These are phyloP conservation scores for Cremastinae sp. DNA, from an alignment of 2,888 invertebrate species.

Conservation along the genomic window DNA sequence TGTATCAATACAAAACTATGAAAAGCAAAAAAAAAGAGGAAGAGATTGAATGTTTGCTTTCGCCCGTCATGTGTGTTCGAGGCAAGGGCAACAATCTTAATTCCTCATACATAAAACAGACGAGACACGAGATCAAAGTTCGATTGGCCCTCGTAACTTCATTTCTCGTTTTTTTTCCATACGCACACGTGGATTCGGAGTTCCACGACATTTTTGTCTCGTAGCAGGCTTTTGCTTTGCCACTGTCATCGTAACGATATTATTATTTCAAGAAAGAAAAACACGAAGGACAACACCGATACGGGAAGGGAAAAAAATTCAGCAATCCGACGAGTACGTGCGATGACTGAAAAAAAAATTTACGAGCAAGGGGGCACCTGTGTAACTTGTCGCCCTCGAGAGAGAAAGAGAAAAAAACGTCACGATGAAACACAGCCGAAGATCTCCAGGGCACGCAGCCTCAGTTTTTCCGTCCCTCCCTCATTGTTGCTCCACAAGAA, in stretches of 20 bases:
- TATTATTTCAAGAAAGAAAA: slow-evolving; percentile 59
- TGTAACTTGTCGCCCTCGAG: slow-evolving; percentile 37
- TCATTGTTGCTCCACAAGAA: neutral
- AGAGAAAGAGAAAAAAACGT: neutral
- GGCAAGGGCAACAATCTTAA: slow-evolving; percentile 45
- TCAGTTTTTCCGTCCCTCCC: slow-evolving; percentile 8
- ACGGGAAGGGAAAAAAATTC: slow-evolving; percentile 29
- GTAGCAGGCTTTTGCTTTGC: slow-evolving; percentile 31
- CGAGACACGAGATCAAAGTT: slow-evolving; percentile 55
- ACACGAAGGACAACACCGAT: slow-evolving; percentile 49
- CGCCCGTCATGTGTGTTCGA: slow-evolving; percentile 8
- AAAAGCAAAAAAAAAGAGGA: slow-evolving; percentile 15
- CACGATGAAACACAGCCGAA: slow-evolving; percentile 43
- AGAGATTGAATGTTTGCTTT: slow-evolving; percentile 25
- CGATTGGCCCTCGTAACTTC: slow-evolving; percentile 48
- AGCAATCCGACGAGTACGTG: slow-evolving; percentile 2
- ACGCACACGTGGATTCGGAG: neutral
- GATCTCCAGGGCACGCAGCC: slow-evolving; percentile 34
- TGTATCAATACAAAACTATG: neutral
- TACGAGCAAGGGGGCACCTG: slow-evolving; percentile 49
- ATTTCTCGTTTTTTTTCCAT: slow-evolving; percentile 4
- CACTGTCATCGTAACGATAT: slow-evolving; percentile 26
- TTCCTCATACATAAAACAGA: slow-evolving; percentile 37
- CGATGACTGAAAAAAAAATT: slow-evolving; percentile 28
- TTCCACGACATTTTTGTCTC: slow-evolving; percentile 24